These are phyloP conservation scores for Nemoura dubitans DNA, from an alignment of 2,888 invertebrate species.

Conservation along the genomic window DNA sequence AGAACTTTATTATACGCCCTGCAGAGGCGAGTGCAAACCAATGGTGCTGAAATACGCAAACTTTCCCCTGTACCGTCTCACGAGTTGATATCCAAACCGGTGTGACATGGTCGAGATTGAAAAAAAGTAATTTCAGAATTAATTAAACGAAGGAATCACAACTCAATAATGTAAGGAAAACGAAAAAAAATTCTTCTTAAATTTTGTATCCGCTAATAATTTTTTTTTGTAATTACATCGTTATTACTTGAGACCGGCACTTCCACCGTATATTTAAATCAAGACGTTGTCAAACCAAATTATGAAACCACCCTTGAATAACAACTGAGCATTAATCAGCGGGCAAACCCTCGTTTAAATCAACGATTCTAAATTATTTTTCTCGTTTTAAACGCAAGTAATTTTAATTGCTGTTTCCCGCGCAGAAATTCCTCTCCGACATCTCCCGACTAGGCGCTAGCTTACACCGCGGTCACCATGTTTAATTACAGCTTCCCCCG, in stretches of 20 bases:
- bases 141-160: no score
- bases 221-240: no score
- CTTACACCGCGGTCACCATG: constrained; percentile 7
- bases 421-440: background rate
- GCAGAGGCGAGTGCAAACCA: background rate
- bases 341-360: background rate
- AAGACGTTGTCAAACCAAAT: background rate
- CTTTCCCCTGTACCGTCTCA: background rate
- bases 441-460: background rate
- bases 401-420: constrained; percentile 39
- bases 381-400: background rate
- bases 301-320: background rate
- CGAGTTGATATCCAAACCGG: no score
- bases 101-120: no score
- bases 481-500: constrained; percentile 37
- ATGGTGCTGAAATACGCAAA: background rate
- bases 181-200: no score
- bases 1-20: background rate
- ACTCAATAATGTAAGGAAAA: no score
- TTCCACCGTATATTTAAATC: no score
- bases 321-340: background rate
- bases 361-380: background rate
- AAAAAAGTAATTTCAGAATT: no score
- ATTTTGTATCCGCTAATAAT: no score
- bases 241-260: no score